Base-by-base conservation (phyloP, 2,888 invertebrate genomes). In the Chrysina gloriosa region DNA sequence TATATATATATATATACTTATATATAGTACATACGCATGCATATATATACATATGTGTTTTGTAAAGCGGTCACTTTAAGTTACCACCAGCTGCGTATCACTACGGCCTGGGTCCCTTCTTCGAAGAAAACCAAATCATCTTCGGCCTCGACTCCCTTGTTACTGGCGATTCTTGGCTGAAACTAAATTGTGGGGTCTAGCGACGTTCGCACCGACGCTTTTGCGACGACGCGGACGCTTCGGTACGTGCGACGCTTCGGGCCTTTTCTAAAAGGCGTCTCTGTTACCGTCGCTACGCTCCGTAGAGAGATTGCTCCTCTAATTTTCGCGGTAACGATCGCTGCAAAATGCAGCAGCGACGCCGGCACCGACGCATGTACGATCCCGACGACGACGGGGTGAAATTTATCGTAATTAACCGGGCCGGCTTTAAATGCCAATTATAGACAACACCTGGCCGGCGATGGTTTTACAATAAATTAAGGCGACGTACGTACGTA, bases 151-250 rank as follows among this genome's bases (percentile, higher is more conserved):
- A 39, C 36, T 29, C 42, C 39, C 54, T 56, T 67, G 63, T 67
- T 72, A 72, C 73, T 70, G 70, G 69, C 69, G 70, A 73, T 69
- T 58, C 58, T 58, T 73, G 72, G 74, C 75, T 73, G 75, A 74
- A 71, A 72, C 58, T 72, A 71, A 39, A 52, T 42, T 66, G 50
- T 27, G 45, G 54, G 39, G 42, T 39, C 58, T 39, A 23, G 23
- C 27, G 14, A 34, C 39, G 36, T 23, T 16, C 23, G 39, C 72
- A 71, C 69, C 72, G 71, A 73, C 71, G 74, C 71, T 72, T 52
- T 70, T 71, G 75, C 73, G 65, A 56, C 65, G 65, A 66, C 65
- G 65, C 65, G 56, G 65, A n/a, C 65, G 64, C 61, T 34, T 64
- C 29, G 42, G 58, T 58, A 58, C 39, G 11, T 42, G 21, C 36